Percentiles rank a stretch among this genome's conserved stretches.
Evolutionary conservation across 2,888 invertebrate species (phyloP).

Genomic region (Chydorus sphaericus): DNA sequence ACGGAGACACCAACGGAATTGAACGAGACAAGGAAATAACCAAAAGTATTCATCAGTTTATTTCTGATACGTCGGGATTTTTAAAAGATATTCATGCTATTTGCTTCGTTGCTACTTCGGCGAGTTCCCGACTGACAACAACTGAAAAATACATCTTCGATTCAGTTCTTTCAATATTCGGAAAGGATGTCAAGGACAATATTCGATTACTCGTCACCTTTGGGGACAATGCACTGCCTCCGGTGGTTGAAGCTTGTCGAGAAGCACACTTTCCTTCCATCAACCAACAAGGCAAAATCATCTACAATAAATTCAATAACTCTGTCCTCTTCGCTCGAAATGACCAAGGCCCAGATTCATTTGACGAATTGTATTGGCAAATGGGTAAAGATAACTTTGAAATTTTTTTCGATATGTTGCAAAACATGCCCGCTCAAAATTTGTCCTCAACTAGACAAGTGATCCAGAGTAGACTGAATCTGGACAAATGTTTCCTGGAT

Average conservation of each 20-base stretch:
- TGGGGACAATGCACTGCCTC: slow-evolving; percentile 19
- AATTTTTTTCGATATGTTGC: slow-evolving; percentile 17
- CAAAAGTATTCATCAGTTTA: background rate
- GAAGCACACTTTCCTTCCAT: slow-evolving; percentile 13
- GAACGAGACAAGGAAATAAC: background rate
- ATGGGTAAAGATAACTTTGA: slow-evolving; percentile 17
- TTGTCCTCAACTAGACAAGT: slow-evolving; percentile 19
- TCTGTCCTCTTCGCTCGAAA: slow-evolving; percentile 13
- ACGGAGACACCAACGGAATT: slow-evolving; percentile 8
- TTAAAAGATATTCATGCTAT: slow-evolving; percentile 19
- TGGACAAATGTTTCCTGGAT: slow-evolving; percentile 16
- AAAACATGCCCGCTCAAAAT: slow-evolving; percentile 15
- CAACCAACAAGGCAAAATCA: background rate
- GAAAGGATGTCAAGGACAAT: slow-evolving; percentile 20
- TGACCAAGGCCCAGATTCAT: background rate
- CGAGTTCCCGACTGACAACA: slow-evolving; percentile 17
- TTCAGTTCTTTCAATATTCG: slow-evolving; percentile 19
- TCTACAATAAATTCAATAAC: slow-evolving; percentile 19
- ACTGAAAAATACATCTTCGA: slow-evolving; percentile 20
- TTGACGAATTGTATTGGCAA: slow-evolving; percentile 16
- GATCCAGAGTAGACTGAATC: slow-evolving; percentile 16
- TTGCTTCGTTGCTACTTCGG: slow-evolving; percentile 20
- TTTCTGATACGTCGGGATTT: background rate
- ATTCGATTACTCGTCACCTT: slow-evolving; percentile 20
- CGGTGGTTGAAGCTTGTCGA: slow-evolving; percentile 18